These are phyloP conservation scores for Zaprionus nigranus DNA, from an alignment of 1,140 invertebrate genomes.

Conservation along the genomic window DNA sequence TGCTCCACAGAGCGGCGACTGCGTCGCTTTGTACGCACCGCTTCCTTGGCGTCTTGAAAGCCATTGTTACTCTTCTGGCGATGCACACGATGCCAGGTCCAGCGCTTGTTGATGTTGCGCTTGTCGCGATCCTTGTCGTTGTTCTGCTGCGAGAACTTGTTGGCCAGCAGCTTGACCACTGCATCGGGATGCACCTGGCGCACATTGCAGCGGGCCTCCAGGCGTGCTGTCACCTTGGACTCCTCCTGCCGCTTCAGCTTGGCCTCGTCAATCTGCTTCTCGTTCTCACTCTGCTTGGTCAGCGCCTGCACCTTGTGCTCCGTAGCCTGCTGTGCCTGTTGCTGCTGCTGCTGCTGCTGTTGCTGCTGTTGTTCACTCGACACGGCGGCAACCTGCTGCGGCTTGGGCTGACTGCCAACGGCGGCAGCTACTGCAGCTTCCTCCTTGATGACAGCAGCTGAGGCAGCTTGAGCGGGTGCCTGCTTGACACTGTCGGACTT, in stretches of 20 bases:
- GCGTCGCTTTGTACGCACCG: neutral
- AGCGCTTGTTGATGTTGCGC: conserved; percentile 24
- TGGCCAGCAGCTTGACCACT: conserved; percentile 54
- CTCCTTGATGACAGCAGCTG: neutral
- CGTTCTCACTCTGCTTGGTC: neutral
- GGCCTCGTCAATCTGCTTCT: neutral
- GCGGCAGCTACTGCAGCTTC: neutral
- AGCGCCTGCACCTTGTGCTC: neutral
- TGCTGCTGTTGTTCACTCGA: neutral
- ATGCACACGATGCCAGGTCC: conserved; percentile 14
- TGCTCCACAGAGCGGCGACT: conserved; percentile 30
- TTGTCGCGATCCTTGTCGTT: conserved; percentile 44
- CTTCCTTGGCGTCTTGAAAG: neutral
- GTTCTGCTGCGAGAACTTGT: conserved; percentile 40
- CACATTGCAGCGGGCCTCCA: neutral
- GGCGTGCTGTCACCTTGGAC: neutral
- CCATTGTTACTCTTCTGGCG: conserved; percentile 8
- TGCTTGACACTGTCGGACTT: neutral
- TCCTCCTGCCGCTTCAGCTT: conserved; percentile 12
- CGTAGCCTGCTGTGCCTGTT: neutral
- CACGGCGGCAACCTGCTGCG: neutral
- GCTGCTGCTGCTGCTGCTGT: neutral
- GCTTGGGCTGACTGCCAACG: neutral
- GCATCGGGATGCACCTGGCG: conserved; percentile 38
- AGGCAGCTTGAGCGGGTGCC: neutral